These are phyloP conservation scores for Panurus biarmicus DNA, from an alignment of 2,113 vertebrate species.

Conservation along the genomic window DNA sequence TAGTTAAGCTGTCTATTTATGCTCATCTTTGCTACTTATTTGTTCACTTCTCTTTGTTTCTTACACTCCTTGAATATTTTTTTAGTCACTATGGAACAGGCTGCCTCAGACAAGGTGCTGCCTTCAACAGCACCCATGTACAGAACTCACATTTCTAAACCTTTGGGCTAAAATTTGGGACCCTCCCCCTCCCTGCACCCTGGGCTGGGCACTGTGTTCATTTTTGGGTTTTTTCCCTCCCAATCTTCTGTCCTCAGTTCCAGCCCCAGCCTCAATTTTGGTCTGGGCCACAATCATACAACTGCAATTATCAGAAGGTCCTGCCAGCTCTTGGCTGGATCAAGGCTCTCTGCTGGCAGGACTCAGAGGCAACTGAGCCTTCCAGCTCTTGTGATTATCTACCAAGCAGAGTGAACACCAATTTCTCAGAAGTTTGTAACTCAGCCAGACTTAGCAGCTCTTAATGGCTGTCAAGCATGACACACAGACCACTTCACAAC, in stretches of 20 bases:
- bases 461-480: neutral
- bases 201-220: neutral
- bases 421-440: neutral
- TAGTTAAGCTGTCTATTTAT: neutral
- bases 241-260: neutral
- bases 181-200: neutral
- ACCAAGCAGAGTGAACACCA: neutral
- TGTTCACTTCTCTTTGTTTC: neutral
- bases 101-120: neutral
- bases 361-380: neutral
- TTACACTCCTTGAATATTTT: neutral
- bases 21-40: neutral
- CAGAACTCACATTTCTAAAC: neutral
- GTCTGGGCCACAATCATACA: neutral
- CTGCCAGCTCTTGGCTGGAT: neutral
- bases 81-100: neutral
- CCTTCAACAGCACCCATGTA: neutral
- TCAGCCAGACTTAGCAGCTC: neutral
- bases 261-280: neutral
- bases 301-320: neutral
- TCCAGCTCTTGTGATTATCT: neutral
- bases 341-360: neutral
- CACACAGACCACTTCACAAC: neutral
- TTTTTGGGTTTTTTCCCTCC: rapidly evolving
- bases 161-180: neutral